Evolutionary conservation across 2,888 invertebrate genomes (phyloP).

Genomic region (Caenorhabditis drosophilae): DNA sequence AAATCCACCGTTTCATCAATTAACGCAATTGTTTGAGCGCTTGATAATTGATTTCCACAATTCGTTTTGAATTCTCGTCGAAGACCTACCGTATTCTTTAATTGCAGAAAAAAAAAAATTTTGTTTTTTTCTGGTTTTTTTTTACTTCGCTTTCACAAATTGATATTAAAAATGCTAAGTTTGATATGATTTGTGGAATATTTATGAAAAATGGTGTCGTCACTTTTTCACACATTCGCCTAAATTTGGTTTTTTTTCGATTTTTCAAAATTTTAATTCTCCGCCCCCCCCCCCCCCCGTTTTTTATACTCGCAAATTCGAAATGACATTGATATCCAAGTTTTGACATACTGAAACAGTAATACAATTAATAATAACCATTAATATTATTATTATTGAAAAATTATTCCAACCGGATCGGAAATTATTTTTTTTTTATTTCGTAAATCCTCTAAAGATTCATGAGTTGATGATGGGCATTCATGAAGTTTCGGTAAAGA

Average conservation of each 20-base stretch:
- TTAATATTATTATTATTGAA: too few relatives aligned
- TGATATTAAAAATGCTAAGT: conserved; percentile 6
- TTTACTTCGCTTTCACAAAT: conserved; percentile 5
- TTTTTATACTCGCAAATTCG: neutral
- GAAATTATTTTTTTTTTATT: too few relatives aligned
- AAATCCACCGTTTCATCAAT: conserved; percentile 6
- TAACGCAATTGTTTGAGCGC: conserved; percentile 2
- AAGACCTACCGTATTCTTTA: neutral
- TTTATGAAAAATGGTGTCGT: neutral
- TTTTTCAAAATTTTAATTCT: neutral
- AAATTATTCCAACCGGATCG: too few relatives aligned
- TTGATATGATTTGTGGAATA: conserved; percentile 6
- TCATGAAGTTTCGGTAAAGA: too few relatives aligned
- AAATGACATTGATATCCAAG: neutral
- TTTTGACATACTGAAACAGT: too few relatives aligned
- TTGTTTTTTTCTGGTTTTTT: too few relatives aligned
- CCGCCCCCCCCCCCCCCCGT: too few relatives aligned
- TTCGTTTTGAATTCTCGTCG: neutral
- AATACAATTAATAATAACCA: too few relatives aligned
- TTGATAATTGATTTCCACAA: conserved; percentile 1
- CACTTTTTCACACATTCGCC: conserved; percentile 6
- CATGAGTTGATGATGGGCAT: too few relatives aligned
- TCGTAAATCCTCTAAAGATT: too few relatives aligned
- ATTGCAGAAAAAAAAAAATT: too few relatives aligned
- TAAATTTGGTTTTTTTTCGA: neutral